Conservation (phyloP, 2,797 vertebrate genomes). For the Helarctos malayanus region DNA sequence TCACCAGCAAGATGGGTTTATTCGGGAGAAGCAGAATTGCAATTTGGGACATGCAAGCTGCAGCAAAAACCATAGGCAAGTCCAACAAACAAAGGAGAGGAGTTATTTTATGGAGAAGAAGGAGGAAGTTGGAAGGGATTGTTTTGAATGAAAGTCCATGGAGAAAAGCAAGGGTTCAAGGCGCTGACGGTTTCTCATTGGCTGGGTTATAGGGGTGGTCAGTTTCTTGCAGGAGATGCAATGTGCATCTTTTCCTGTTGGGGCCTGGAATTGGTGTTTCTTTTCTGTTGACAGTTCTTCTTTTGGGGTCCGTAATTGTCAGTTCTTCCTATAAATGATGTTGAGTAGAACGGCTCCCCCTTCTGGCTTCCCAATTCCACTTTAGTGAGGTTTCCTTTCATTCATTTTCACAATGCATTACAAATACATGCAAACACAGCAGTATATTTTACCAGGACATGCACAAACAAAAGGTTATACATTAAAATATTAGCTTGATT, state of each 20-base stretch:
- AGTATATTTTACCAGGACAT: background rate
- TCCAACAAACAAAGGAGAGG: background rate
- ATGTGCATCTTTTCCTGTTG: background rate
- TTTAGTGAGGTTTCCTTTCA: background rate
- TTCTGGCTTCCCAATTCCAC: background rate
- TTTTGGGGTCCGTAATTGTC: background rate
- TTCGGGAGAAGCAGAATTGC: background rate
- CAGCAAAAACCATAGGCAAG: background rate
- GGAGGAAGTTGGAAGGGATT: background rate
- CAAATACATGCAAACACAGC: background rate
- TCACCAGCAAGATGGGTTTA: background rate
- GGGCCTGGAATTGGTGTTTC: background rate
- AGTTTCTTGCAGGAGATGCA: background rate
- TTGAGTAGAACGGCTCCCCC: background rate
- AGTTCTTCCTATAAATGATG: background rate
- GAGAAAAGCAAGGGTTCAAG: background rate
- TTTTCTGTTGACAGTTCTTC: background rate
- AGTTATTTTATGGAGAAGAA: background rate
- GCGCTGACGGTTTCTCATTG: background rate
- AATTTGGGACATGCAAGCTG: background rate
- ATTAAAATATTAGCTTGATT: background rate
- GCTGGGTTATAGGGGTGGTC: background rate
- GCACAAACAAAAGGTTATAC: constrained; percentile 19
- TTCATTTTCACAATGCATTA: background rate
- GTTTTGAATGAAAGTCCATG: background rate